Evolutionary conservation across 2,797 vertebrate species (phyloP).

Genomic region (Natrix natrix): DNA sequence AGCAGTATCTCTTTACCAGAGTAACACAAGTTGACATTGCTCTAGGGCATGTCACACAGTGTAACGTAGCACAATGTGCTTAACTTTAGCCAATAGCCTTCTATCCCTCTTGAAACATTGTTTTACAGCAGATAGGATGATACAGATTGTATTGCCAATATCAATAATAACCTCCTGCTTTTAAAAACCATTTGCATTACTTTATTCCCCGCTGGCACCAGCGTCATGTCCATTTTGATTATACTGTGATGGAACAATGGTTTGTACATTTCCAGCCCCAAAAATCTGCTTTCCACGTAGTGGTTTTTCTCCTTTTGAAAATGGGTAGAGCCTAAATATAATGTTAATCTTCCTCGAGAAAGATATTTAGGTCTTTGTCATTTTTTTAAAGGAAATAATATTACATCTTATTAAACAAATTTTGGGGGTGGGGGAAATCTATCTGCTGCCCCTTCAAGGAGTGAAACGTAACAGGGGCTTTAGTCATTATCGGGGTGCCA

Average conservation of each 20-base stretch:
- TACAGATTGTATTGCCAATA: constrained; percentile 17
- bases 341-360: background rate
- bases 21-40: constrained; percentile 71
- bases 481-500: background rate
- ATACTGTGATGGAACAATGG: background rate
- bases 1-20: constrained; percentile 54
- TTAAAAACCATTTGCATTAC: background rate
- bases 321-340: background rate
- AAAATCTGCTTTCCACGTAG: background rate
- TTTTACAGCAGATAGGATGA: constrained; percentile 51
- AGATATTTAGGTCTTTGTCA: background rate
- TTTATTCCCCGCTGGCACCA: background rate
- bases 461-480: background rate
- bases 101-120: constrained; percentile 65
- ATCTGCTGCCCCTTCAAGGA: background rate
- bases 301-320: background rate
- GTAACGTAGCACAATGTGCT: constrained; percentile 63
- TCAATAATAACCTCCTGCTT: constrained; percentile 43
- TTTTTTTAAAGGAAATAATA: background rate
- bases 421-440: background rate
- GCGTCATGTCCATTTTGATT: background rate
- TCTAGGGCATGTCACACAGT: constrained; percentile 66
- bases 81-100: constrained; percentile 68
- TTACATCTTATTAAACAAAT: background rate
- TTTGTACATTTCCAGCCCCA: background rate